These are phyloP conservation scores for Microhierax caerulescens DNA, from an alignment of 2,797 vertebrate species.

Conservation along the genomic window DNA sequence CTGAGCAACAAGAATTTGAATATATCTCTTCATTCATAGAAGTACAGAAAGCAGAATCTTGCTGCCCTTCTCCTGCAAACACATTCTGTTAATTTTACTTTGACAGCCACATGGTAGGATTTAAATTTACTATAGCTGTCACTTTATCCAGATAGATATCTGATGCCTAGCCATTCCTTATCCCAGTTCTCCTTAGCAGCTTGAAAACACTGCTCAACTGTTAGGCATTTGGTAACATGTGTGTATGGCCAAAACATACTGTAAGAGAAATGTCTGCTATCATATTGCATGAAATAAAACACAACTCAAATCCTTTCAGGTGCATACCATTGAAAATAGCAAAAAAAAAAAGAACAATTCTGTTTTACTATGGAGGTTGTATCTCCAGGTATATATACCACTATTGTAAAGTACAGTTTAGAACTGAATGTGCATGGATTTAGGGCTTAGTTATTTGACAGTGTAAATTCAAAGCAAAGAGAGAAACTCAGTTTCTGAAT, in stretches of 20 bases:
- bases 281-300: neutral
- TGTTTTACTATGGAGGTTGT: neutral
- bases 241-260: neutral
- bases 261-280: neutral
- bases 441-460: neutral
- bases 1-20: neutral
- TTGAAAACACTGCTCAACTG: neutral
- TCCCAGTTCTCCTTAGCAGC: neutral
- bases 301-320: neutral
- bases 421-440: neutral
- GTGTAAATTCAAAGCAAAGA: neutral
- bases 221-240: neutral
- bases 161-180: neutral
- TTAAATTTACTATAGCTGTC: neutral
- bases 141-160: neutral
- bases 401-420: neutral
- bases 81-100: neutral
- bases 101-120: neutral
- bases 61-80: neutral
- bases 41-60: neutral
- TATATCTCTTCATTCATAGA: neutral
- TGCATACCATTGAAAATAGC: neutral
- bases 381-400: neutral
- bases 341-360: neutral
- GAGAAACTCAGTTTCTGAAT: neutral